Evolutionary conservation across 2,888 invertebrate species (phyloP).

Genomic region (Stictocephala bisonia): DNA sequence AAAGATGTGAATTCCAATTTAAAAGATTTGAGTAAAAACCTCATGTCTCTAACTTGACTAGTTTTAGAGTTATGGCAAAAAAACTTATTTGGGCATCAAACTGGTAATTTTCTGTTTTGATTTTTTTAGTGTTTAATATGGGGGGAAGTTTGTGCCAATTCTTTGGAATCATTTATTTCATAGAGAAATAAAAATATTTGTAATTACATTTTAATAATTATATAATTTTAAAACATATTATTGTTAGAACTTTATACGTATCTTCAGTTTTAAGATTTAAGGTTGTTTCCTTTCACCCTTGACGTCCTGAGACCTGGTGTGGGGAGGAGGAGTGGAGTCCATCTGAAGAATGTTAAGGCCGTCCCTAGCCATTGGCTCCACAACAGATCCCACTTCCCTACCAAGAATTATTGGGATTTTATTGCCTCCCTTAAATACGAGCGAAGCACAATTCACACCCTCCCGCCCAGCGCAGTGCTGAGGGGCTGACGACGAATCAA

Average conservation of each 20-base stretch:
- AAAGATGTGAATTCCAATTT: too few relatives aligned
- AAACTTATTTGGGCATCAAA: too few relatives aligned
- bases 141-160: too few relatives aligned
- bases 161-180: too few relatives aligned
- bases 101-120: too few relatives aligned
- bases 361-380: constrained; percentile 2
- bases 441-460: constrained; percentile 41
- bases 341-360: constrained; percentile 14
- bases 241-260: background rate
- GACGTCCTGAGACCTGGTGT: background rate
- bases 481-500: constrained; percentile 22
- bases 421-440: constrained; percentile 45
- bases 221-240: too few relatives aligned
- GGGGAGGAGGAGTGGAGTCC: background rate
- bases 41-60: too few relatives aligned
- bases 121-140: too few relatives aligned
- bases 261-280: background rate
- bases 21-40: too few relatives aligned
- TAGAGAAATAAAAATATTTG: too few relatives aligned
- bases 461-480: background rate
- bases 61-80: too few relatives aligned
- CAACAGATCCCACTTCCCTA: constrained; percentile 18
- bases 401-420: constrained; percentile 44
- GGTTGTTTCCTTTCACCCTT: background rate
- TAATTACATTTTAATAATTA: too few relatives aligned